Base-by-base conservation (phyloP, 2,113 vertebrate species). In the Stegastes partitus region DNA sequence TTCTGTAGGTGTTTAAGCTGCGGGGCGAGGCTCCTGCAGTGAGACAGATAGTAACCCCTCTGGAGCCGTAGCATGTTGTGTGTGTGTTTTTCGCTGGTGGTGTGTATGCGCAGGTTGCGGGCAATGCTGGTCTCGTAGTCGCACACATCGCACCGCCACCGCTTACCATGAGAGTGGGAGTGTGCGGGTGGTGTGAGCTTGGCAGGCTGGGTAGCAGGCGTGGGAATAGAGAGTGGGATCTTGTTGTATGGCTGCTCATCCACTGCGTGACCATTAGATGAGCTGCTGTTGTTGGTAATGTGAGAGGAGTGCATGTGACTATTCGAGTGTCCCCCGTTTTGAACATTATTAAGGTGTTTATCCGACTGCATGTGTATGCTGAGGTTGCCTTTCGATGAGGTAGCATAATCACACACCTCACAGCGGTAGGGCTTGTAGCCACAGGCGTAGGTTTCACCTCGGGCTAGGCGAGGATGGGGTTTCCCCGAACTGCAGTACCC, bases 331-430 rank as follows among this genome's bases (percentile, higher is more conserved):
- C 96, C 96, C 82, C 96, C 96, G 64, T 93, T 98, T 93, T 99
- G 98, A 94, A 99, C 98, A 84, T 99, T 99, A 94, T 99, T 99
- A 85, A 99, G 97, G 95, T 99, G 98, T 95, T 99, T 99, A 94
- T 99, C 98, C 0, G 98, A 99, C 97, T 99, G 98, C 98, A 99
- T 99, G 93, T 99, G 98, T 91, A 99, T 99, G 95, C 98, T 99
- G 93, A 99, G 96, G 96, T 99, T 99, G 95, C 98, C 98, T 96
- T 99, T 99, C 90, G 98, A 99, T 76, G 98, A 99, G 72, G 98
- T 99, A 89, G 98, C 99, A 92, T 99, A 99, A 94, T 99, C 98
- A 91, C 98, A 99, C 85, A 98, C 98, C 95, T 99, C 97, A 18
- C 98, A 99, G 94, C 98, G 97, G 94, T 99, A 99, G 73, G 98